A percentile compares a stretch with the other conserved stretches of the same genome.
Conservation (phyloP, 1,140 invertebrate species). For the Listronotus bonariensis region DNA sequence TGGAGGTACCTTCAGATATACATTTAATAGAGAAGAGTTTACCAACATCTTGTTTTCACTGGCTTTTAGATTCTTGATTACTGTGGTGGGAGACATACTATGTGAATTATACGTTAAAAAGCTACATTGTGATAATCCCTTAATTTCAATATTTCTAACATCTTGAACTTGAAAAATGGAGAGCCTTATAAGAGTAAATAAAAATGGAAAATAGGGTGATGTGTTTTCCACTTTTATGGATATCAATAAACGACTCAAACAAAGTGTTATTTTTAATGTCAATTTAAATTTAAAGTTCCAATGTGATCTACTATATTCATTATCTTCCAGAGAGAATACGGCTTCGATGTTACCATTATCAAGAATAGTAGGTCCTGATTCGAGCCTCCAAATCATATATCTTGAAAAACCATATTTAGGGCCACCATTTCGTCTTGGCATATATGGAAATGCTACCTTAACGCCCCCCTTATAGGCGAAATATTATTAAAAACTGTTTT, state of each 20-base stretch:
- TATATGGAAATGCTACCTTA: constrained; percentile 36
- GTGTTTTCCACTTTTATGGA: constrained; percentile 30
- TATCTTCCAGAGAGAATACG: constrained; percentile 19
- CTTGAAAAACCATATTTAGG: constrained; percentile 41
- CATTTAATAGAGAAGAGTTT: no score
- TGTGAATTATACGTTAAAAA: no score
- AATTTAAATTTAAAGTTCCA: constrained; percentile 41
- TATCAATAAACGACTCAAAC: constrained; percentile 8
- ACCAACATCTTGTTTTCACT: no score
- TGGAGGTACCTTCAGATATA: no score
- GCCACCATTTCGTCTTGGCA: constrained; percentile 34
- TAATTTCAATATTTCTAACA: constrained; percentile 25
- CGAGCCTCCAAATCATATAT: constrained; percentile 38
- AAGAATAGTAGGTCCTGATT: constrained; percentile 18
- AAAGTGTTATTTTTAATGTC: constrained; percentile 16
- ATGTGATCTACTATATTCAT: constrained; percentile 35
- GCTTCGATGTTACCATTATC: constrained; percentile 31
- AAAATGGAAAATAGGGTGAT: constrained; percentile 27
- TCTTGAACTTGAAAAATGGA: constrained; percentile 32
- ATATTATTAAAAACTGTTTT: constrained; percentile 24
- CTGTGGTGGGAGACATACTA: no score
- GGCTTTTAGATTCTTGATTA: no score
- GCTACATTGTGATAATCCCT: constrained; percentile 12
- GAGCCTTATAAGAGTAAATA: constrained; percentile 27
- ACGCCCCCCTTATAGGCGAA: constrained; percentile 39